phyloP scores from a whole-genome alignment of 2,113 vertebrate species.

The Tachycineta bicolor region DNA sequence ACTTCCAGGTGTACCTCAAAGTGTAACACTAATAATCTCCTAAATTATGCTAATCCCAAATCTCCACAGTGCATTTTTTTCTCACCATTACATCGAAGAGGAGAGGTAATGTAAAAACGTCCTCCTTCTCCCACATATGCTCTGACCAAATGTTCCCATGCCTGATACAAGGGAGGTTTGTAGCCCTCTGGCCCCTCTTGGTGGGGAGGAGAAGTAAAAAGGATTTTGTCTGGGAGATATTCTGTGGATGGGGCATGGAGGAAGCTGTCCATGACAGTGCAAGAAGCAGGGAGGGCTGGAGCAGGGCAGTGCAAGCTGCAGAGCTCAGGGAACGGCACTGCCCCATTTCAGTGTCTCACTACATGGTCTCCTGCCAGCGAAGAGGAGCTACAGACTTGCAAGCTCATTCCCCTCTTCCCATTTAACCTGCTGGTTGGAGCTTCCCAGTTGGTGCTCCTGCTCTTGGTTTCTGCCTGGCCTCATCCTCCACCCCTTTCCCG shows the following conservation, averaged over 20 bases:
- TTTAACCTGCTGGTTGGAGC: not conserved
- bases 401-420: not conserved
- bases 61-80: not conserved
- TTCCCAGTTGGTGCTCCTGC: not conserved
- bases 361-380: not conserved
- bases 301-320: not conserved
- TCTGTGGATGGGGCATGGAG: rapidly evolving
- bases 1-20: not conserved
- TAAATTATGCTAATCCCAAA: not conserved
- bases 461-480: not conserved
- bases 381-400: not conserved
- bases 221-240: not conserved
- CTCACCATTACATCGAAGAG: not conserved
- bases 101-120: not conserved
- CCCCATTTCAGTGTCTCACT: not conserved
- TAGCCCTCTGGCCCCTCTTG: not conserved
- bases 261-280: not conserved
- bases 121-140: not conserved
- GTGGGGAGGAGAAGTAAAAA: not conserved
- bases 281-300: not conserved
- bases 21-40: not conserved
- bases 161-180: not conserved
- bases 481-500: not conserved
- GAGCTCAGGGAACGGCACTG: not conserved
- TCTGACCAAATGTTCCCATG: not conserved